Evolutionary conservation across 2,888 invertebrate genomes (phyloP).

Genomic region (Pollenia labialis): DNA sequence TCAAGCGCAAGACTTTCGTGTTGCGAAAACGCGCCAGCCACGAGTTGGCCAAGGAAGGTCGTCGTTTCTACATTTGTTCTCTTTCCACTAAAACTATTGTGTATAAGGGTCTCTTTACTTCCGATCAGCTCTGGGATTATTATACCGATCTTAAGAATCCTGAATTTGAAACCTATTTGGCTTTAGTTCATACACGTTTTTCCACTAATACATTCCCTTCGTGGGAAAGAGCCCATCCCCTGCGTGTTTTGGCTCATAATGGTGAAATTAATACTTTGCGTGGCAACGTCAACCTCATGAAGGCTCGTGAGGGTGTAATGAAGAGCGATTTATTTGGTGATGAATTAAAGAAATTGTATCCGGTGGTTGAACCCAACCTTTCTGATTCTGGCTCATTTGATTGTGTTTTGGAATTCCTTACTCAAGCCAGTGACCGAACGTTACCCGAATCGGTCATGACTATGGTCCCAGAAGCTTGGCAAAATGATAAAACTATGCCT

Average conservation of each 20-base stretch:
- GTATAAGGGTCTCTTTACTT: constrained; percentile 98
- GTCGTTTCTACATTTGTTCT: constrained; percentile 98
- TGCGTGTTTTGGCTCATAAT: constrained; percentile 97
- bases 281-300: constrained; percentile 99
- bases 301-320: constrained; percentile 99
- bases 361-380: constrained; percentile 98
- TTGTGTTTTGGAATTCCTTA: constrained; percentile 98
- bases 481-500: constrained; percentile 96
- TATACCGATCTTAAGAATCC: constrained; percentile 89
- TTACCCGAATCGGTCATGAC: constrained; percentile 99
- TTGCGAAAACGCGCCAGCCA: constrained; percentile 97
- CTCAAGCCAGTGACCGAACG: constrained; percentile 95
- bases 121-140: constrained; percentile 94
- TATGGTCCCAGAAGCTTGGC: constrained; percentile 99
- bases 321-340: constrained; percentile 90
- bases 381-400: constrained; percentile 99
- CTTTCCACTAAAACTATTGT: constrained; percentile 95
- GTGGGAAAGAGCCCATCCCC: constrained; percentile 99
- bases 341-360: constrained; percentile 94
- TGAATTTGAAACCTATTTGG: constrained; percentile 96
- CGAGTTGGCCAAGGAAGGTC: constrained; percentile 92
- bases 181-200: constrained; percentile 98
- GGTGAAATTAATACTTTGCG: constrained; percentile 99
- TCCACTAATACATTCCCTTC: constrained; percentile 99
- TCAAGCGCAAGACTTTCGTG: constrained; percentile 91